Conservation (phyloP, 2,888 invertebrate species). For the Balanococcus diminutus region DNA sequence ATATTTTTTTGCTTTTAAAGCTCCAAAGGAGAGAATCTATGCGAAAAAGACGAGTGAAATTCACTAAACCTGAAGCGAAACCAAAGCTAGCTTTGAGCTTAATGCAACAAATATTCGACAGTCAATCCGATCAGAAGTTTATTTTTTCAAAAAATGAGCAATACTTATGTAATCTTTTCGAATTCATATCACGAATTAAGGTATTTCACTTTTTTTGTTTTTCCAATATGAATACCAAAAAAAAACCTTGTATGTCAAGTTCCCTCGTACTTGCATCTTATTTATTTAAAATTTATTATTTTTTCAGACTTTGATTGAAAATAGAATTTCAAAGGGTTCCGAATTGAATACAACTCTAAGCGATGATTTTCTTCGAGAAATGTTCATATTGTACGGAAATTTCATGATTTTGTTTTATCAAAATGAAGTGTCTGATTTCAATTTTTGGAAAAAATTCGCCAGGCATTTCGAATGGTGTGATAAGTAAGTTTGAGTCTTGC, state of each 20-base stretch:
- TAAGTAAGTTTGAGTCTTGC: background rate
- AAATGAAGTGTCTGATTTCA: conserved; percentile 35
- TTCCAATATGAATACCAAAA: background rate
- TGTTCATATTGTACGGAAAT: conserved; percentile 24
- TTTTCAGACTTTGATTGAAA: conserved; percentile 41
- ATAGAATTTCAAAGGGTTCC: conserved; percentile 23
- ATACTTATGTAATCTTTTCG: background rate
- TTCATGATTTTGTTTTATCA: conserved; percentile 33
- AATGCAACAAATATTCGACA: conserved; percentile 32
- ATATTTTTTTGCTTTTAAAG: background rate
- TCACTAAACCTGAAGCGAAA: conserved; percentile 29
- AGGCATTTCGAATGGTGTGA: conserved; percentile 29
- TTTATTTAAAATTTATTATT: background rate
- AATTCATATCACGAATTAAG: conserved; percentile 34
- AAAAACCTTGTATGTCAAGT: too few species aligned
- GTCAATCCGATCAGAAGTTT: conserved; percentile 21
- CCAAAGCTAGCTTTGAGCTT: conserved; percentile 19
- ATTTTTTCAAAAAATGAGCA: conserved; percentile 19
- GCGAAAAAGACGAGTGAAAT: conserved; percentile 16
- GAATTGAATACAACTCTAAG: background rate
- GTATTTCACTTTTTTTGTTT: background rate
- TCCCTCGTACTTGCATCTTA: too few species aligned
- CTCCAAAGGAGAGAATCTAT: background rate
- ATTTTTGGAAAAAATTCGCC: conserved; percentile 41
- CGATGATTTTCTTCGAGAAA: conserved; percentile 19